Percentiles rank a stretch among this genome's conserved stretches.
Conservation (phyloP, 23 tunicate species). For the Halocynthia roretzi region DNA sequence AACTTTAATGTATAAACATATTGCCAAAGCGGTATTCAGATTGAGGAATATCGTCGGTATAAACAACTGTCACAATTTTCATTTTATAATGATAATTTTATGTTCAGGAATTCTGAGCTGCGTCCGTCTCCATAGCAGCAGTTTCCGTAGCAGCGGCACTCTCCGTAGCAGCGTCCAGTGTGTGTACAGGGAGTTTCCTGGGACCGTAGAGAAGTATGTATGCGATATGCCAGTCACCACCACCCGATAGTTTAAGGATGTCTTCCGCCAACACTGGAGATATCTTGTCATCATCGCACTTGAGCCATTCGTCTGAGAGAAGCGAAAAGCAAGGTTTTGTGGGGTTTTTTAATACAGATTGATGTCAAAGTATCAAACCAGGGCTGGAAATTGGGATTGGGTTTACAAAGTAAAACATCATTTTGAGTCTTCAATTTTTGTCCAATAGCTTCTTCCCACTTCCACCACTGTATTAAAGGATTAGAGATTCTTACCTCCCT, state of each 20-base stretch:
- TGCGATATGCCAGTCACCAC: conserved; percentile 99
- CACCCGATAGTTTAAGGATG: conserved; percentile 84
- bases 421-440: too few relatives aligned
- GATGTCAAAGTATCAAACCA: too few relatives aligned
- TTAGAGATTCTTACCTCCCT: conserved; percentile 36
- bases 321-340: not conserved
- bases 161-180: conserved; percentile 9
- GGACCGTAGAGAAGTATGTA: conserved; percentile 86
- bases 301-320: conserved; percentile 82
- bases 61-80: too few relatives aligned
- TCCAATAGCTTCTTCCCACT: not conserved
- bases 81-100: too few relatives aligned
- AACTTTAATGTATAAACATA: too few relatives aligned
- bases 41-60: too few relatives aligned
- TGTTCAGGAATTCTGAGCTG: not conserved
- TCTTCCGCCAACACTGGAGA: conserved; percentile 78
- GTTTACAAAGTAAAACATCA: too few relatives aligned
- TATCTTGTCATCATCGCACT: conserved; percentile 89
- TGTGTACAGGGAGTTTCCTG: conserved; percentile 30
- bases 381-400: too few relatives aligned
- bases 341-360: not conserved
- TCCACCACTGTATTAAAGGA: not conserved
- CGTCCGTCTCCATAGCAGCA: conserved; percentile 71
- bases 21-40: too few relatives aligned
- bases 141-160: conserved; percentile 14